Evolutionary conservation across 1,140 invertebrate genomes (phyloP).

Genomic region (roundworm (Caenorhabditis elegans)): WBcel235 BX284606.5:6316501-6317000

Average conservation of each 20-base stretch:
- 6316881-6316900: slow-evolving; percentile 37
- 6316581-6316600: slow-evolving; percentile 44
- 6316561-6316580: slow-evolving; percentile 41
- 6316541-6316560: slow-evolving; percentile 58
- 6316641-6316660: slow-evolving; percentile 29
- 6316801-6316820: slow-evolving; percentile 51
- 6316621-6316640: slow-evolving; percentile 48
- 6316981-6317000: neutral
- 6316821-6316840: slow-evolving; percentile 19
- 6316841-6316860: slow-evolving; percentile 34
- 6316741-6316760: slow-evolving; percentile 47
- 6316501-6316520: slow-evolving; percentile 45
- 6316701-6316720: slow-evolving; percentile 47
- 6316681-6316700: neutral
- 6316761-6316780: slow-evolving; percentile 42
- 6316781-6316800: slow-evolving; percentile 45
- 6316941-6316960: slow-evolving; percentile 34
- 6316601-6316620: slow-evolving; percentile 39
- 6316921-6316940: slow-evolving; percentile 40
- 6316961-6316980: neutral
- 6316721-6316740: slow-evolving; percentile 51
- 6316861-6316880: slow-evolving; percentile 42
- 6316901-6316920: slow-evolving; percentile 24
- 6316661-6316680: no score
- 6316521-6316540: slow-evolving; percentile 37